Evolutionary conservation across 2,888 invertebrate genomes (phyloP), one percentile per base, ranked within the genome.

Genomic region (Tenthredo amoena): DNA sequence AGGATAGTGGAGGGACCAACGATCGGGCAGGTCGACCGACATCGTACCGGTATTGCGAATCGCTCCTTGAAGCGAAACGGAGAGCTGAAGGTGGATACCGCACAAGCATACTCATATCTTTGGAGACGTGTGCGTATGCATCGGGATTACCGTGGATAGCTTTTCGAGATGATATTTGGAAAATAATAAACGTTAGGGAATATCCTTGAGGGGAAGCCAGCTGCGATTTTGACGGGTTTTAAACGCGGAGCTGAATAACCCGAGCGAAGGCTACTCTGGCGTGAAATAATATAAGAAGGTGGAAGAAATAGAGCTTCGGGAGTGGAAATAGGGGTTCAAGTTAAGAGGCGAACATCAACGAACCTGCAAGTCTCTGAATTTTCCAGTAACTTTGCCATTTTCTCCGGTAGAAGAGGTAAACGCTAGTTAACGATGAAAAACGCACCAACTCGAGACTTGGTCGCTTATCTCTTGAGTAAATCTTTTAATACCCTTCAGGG

Each of bases 351-450:
- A 74, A 43, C 74, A 74, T 74, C 74, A 74, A 74, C 74, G 74
- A 74, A 43, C 40, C 77, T 50, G 50, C 77, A 77, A 77, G 81
- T 62, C 58, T 37, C 58, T 81, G 81, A 81, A 81, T 81, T 81
- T 81, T 81, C 62, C 81, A 81, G 21, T 58, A 81, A 62, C 81
- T 81, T 62, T 62, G 31, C 40, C 81, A 81, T 58, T 81, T 81
- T 58, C 62, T 58, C 40, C 12, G 58, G 58, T 81, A 81, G 40
- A 62, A 62, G 62, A 81, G 81, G 81, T 40, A 81, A 81, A 81
- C 58, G 81, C 58, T 81, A 81, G 68, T 83, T 83, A 83, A 83
- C 65, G 83, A 83, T 83, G 83, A 83, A 83, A 83, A 83, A 71
- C 83, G 71, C 71, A 43, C 31, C 9, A 83, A 83, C 68, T 83